A percentile compares a stretch with the other conserved stretches of the same genome.
phyloP scores from a whole-genome alignment of 2,113 vertebrate genomes.

The Protomyctophum bolini region DNA sequence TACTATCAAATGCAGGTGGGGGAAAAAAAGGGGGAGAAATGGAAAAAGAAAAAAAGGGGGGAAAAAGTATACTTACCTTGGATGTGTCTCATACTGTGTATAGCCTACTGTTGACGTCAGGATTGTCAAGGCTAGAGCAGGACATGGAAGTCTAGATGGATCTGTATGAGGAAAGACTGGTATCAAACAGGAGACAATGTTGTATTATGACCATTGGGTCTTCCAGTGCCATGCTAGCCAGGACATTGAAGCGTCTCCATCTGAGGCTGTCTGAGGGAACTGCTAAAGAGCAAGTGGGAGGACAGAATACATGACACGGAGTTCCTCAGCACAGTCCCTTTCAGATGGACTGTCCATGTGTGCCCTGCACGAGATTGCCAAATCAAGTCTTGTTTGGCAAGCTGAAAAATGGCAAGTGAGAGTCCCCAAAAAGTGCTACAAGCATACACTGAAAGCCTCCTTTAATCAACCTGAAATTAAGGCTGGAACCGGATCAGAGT shows the following conservation, averaged over 20 bases:
- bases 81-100: not conserved
- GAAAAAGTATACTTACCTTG: not conserved
- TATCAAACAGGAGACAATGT: not conserved
- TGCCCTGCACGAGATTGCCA: constrained; percentile 9
- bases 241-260: too few species aligned
- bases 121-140: constrained; percentile 7
- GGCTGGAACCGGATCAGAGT: not conserved
- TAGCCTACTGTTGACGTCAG: constrained; percentile 10
- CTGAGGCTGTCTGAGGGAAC: not conserved
- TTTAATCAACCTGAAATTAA: not conserved
- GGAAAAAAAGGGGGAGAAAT: too few species aligned
- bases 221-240: not conserved
- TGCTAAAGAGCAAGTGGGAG: not conserved
- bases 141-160: too few species aligned
- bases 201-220: not conserved
- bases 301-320: not conserved
- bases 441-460: not conserved
- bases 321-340: not conserved
- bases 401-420: constrained; percentile 2
- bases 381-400: constrained; percentile 3
- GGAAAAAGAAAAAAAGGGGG: too few species aligned
- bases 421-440: constrained; percentile 1
- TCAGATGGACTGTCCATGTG: constrained; percentile 10
- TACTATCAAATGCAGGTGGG: too few species aligned
- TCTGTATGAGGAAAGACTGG: not conserved